Conservation (phyloP, 2,888 invertebrate species). For the Saturnia pavonia region DNA sequence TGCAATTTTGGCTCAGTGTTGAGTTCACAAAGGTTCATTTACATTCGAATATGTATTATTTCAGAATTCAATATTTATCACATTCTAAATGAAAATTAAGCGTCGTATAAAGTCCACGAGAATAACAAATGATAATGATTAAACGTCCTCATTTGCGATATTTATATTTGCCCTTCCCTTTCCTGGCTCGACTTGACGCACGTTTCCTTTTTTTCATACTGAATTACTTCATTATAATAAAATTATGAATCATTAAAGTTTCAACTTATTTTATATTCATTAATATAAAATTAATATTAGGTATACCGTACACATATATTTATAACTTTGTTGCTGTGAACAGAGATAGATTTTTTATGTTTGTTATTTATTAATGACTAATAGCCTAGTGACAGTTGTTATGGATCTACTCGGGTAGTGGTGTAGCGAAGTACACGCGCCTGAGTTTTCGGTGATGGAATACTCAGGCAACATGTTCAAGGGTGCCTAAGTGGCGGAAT, state of each 20-base stretch:
- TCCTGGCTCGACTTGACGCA: background rate
- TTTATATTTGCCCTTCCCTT: constrained; percentile 2
- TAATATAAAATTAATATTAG: background rate
- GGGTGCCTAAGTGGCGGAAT: no score
- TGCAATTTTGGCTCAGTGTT: background rate
- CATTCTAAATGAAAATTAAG: background rate
- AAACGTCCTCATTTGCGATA: background rate
- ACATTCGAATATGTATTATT: background rate
- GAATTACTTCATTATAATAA: background rate
- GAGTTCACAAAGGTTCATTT: background rate
- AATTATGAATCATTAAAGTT: background rate
- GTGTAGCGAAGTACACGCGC: no score
- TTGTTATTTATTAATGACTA: no score
- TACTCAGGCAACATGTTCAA: no score
- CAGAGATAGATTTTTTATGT: background rate
- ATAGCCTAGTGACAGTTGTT: no score
- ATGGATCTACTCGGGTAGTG: no score
- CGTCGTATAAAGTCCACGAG: background rate
- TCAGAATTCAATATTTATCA: background rate
- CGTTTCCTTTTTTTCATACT: background rate
- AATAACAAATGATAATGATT: background rate
- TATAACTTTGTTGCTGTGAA: background rate
- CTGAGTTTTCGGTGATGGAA: background rate
- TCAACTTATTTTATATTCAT: background rate
- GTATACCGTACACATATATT: no score